Evolutionary conservation across 2,797 vertebrate species (phyloP).

Genomic region (Scomberomorus guttatus): DNA sequence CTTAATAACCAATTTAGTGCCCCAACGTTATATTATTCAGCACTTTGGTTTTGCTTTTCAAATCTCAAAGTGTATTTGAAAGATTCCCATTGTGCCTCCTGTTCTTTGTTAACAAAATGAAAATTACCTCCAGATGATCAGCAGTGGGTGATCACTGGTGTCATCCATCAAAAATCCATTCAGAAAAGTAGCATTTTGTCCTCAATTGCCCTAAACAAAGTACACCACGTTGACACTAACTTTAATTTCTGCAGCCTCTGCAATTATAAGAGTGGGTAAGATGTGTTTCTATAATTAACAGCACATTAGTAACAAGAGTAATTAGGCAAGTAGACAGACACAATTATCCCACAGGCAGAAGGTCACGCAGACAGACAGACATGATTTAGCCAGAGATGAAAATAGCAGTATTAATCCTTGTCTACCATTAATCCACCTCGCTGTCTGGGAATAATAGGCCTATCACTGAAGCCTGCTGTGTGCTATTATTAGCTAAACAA

Average conservation of each 20-base stretch:
- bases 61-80: background rate
- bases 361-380: conserved; percentile 52
- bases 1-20: background rate
- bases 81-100: background rate
- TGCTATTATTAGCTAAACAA: conserved; percentile 75
- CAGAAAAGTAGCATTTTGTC: background rate
- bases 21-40: background rate
- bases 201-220: background rate
- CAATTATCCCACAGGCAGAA: conserved; percentile 49
- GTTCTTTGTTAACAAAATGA: background rate
- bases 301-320: background rate
- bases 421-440: conserved; percentile 74
- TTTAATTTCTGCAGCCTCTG: background rate
- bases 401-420: conserved; percentile 75
- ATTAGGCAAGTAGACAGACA: conserved; percentile 26
- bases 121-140: conserved; percentile 10
- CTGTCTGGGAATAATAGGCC: conserved; percentile 67
- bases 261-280: background rate
- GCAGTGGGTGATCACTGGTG: background rate
- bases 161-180: conserved; percentile 3
- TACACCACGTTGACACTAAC: background rate
- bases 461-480: conserved; percentile 53
- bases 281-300: conserved; percentile 6
- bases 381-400: conserved; percentile 61
- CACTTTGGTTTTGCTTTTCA: background rate